These are phyloP conservation scores for Leptonema lineaticorne DNA, from an alignment of 1,140 invertebrate species.

Conservation along the genomic window DNA sequence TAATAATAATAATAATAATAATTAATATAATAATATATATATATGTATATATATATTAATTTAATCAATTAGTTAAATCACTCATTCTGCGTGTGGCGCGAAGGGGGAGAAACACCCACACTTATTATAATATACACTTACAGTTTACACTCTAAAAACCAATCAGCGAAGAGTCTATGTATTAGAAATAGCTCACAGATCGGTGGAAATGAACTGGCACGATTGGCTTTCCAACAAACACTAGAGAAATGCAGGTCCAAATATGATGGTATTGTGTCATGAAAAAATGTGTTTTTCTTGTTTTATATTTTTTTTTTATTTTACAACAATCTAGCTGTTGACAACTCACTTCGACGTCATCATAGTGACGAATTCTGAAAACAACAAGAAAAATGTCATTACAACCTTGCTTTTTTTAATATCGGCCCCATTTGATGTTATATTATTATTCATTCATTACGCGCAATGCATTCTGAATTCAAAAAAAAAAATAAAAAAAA, in stretches of 20 bases:
- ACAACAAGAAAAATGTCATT: conserved; percentile 28
- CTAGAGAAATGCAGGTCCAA: conserved; percentile 61
- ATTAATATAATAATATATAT: too few relatives aligned
- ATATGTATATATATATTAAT: conserved; percentile 39
- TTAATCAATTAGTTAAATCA: conserved; percentile 40
- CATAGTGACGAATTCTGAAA: conserved; percentile 97
- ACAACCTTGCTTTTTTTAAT: too few relatives aligned
- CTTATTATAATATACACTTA: conserved; percentile 42
- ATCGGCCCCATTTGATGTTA: too few relatives aligned
- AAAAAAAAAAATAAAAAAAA: too few relatives aligned
- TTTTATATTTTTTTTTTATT: conserved; percentile 55
- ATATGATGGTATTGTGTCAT: conserved; percentile 59
- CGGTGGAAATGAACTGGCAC: conserved; percentile 39
- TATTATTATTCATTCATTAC: too few relatives aligned
- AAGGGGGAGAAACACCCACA: conserved; percentile 39
- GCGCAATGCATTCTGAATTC: too few relatives aligned
- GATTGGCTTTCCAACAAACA: conserved; percentile 48
- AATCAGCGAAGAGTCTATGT: conserved; percentile 39
- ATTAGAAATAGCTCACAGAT: conserved; percentile 35
- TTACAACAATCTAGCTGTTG: conserved; percentile 50
- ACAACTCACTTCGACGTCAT: conserved; percentile 94
- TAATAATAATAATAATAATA: conserved; percentile 28
- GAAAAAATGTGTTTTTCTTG: conserved; percentile 49
- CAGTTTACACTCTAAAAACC: conserved; percentile 41
- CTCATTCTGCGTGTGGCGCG: conserved; percentile 38